phyloP scores from a whole-genome alignment of 2,888 invertebrate species.

The Eledona agricola region DNA sequence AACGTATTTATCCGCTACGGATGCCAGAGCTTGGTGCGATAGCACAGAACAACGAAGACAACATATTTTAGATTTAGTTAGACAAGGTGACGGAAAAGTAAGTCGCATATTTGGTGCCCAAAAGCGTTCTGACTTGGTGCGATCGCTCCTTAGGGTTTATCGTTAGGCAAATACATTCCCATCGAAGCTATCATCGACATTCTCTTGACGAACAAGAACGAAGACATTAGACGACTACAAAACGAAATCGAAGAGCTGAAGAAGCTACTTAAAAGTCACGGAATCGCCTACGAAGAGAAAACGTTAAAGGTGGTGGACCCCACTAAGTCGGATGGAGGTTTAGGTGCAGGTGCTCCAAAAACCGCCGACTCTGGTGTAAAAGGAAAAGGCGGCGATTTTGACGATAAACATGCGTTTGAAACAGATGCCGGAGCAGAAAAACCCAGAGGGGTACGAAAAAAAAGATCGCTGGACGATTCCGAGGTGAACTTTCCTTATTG shows the following conservation, averaged over 20 bases:
- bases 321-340: not conserved
- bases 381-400: not conserved
- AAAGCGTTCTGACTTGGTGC: not conserved
- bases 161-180: constrained; percentile 56
- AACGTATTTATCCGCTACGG: constrained; percentile 67
- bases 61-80: constrained; percentile 67
- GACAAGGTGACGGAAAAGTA: constrained; percentile 45
- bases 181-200: constrained; percentile 58
- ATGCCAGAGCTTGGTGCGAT: constrained; percentile 68
- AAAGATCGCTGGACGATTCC: too few species aligned
- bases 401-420: not conserved
- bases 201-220: constrained; percentile 62
- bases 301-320: constrained; percentile 1
- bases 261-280: constrained; percentile 16
- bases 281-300: constrained; percentile 12
- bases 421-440: too few species aligned
- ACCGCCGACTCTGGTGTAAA: not conserved
- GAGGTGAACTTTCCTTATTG: too few species aligned
- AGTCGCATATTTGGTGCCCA: constrained; percentile 1
- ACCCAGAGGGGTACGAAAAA: too few species aligned
- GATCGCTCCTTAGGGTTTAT: constrained; percentile 46
- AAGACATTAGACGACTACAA: constrained; percentile 64
- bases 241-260: constrained; percentile 59
- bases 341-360: not conserved
- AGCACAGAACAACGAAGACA: constrained; percentile 66